A percentile compares a stretch with the other conserved stretches of the same genome.
Evolutionary conservation across 2,113 vertebrate genomes (phyloP).

Genomic region (Pseudorhombus dupliciocellatus): DNA sequence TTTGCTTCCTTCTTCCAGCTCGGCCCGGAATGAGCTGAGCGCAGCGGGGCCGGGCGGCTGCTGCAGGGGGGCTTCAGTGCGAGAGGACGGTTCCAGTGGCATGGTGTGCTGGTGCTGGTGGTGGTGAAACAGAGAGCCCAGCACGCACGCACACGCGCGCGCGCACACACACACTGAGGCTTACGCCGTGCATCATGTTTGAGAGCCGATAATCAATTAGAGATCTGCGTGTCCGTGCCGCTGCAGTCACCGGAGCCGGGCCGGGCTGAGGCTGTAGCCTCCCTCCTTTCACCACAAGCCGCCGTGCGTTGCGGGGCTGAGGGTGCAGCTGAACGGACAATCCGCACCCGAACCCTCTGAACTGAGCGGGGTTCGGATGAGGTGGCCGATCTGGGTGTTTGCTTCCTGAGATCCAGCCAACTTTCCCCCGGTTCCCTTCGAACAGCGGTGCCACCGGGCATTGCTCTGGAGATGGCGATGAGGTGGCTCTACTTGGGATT

Average conservation of each 20-base stretch:
- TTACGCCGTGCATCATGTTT: slow-evolving; percentile 69
- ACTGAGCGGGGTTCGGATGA: slow-evolving; percentile 76
- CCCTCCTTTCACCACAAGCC: slow-evolving; percentile 16
- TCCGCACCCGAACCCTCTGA: slow-evolving; percentile 60
- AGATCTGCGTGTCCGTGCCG: slow-evolving; percentile 69
- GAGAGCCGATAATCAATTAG: slow-evolving; percentile 70
- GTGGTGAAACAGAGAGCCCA: slow-evolving; percentile 51
- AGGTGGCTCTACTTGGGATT: slow-evolving; percentile 78
- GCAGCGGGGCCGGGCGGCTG: slow-evolving; percentile 24
- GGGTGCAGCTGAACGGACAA: slow-evolving; percentile 65
- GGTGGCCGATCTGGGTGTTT: slow-evolving; percentile 63
- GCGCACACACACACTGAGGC: slow-evolving; percentile 37
- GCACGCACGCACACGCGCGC: slow-evolving; percentile 25
- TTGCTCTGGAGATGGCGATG: slow-evolving; percentile 79
- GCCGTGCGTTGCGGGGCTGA: slow-evolving; percentile 48
- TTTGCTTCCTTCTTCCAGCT: slow-evolving; percentile 43
- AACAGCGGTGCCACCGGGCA: slow-evolving; percentile 73
- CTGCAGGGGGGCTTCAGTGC: slow-evolving; percentile 20
- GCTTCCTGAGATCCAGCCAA: slow-evolving; percentile 64
- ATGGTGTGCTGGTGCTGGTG: slow-evolving; percentile 38
- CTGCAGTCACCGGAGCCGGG: slow-evolving; percentile 68
- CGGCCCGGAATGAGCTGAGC: slow-evolving; percentile 49
- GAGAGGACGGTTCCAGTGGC: slow-evolving; percentile 42
- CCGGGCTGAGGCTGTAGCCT: slow-evolving; percentile 51
- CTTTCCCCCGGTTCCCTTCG: slow-evolving; percentile 67